Evolutionary conservation across 2,797 vertebrate genomes (phyloP), one percentile per base, ranked within the genome.

Genomic region (Hirundo rustica): DNA sequence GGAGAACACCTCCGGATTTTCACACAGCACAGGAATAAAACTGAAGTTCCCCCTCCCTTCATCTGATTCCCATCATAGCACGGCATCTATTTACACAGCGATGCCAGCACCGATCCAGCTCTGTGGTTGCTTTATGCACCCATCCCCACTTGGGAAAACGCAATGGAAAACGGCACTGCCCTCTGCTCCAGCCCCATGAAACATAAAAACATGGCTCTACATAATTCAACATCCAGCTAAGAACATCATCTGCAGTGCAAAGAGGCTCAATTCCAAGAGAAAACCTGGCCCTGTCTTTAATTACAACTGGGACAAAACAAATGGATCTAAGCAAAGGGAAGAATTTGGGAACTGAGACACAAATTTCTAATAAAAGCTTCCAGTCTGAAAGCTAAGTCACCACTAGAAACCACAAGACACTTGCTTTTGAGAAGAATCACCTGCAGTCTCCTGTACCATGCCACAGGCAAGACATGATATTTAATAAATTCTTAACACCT

Each of bases 121-220:
- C 79, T 72, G 73, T 6, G 60, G n/a, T 21, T 47, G 53, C 30
- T 42, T 66, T 53, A 74, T 25, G 50, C 30, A 30, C 9, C 4
- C 48, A 27, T 21, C n/a, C 42, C 26, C 57, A 42, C 1, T 0
- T 1, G 10, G n/a, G n/a, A 54, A 74, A 78, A 68, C 0, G 0
- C 1, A 0, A 21, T 14, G 45, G 22, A 75, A 68, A 75, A 68
- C 38, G 47, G 48, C 40, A 3, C 14, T 27, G 26, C 70, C 58
- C 50, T 68, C 70, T 7, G 23, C 70, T 75, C 66, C 22, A 58
- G 38, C 9, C n/a, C 30, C 68, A 73, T 16, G 61, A 11, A 53
- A 66, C 29, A 42, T 5, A 50, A 50, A 40, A 65, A 2, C 42
- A 4, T 1, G 5, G 13, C 13, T 34, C 71, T 38, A 21, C 10